Base-by-base conservation (phyloP, 2,113 vertebrate species). In the Nycticryphes semicollaris region DNA sequence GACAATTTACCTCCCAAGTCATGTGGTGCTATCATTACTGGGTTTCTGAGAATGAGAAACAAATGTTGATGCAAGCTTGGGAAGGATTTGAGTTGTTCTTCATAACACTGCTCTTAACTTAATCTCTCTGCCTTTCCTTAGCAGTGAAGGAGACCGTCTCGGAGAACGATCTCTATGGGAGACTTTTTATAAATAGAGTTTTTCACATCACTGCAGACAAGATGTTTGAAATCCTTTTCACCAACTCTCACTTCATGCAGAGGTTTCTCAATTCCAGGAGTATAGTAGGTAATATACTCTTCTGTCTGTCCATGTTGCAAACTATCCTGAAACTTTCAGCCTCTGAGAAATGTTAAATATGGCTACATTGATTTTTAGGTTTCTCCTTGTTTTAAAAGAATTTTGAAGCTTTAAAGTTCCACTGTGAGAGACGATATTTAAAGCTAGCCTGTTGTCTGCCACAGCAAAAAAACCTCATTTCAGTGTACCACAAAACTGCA, bases 191-290 rank as follows among this genome's bases (percentile, higher is more conserved):
- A 86, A 99, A 99, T 97, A 98, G 98, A 66, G 98, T 99, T 91
- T 99, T 99, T 93, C 98, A 97, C 96, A 98, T 99, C 94, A 99
- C 98, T 73, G 99, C 99, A n/a, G 98, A 97, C 87, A 99, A 98
- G 95, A 99, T 99, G 99, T 99, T 99, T 94, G 99, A 99, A 90
- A 95, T 99, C 90, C 99, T 99, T 78, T 99, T 99, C 97, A 99
- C 98, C 5, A 98, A 99, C 92, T 99, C 99, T 28, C 90, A 84
- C 89, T 99, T 99, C 97, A 97, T 98, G 88, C 98, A 98, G 96
- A 98, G 98, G 92, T 99, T 99, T 95, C 82, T 98, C 95, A 96
- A 67, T 60, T 87, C 98, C 94, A 98, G 99, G 94, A 99, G 99
- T 92, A 99, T 99, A 85, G 98, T 98, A 96, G 99, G 99, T 99